Evolutionary conservation across 2,113 vertebrate species (phyloP).

Genomic region (Lutjanus erythropterus): DNA sequence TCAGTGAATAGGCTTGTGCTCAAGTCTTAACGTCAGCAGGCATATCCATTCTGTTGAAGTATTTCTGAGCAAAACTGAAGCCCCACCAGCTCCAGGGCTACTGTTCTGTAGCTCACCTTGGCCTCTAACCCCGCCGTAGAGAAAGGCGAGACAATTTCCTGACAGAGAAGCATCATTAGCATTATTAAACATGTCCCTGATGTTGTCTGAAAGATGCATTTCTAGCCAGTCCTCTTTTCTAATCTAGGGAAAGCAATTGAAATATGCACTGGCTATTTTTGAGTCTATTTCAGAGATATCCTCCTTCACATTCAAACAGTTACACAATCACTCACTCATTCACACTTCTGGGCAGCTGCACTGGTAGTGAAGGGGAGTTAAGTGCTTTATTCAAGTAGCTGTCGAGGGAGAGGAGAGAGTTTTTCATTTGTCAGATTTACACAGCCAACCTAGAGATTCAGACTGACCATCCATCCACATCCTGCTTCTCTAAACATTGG

Average conservation of each 20-base stretch:
- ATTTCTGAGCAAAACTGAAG: constrained; percentile 12
- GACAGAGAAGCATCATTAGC: not conserved
- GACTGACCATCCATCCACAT: constrained; percentile 24
- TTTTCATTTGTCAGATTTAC: constrained; percentile 27
- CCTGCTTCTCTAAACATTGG: not conserved
- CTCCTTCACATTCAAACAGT: constrained; percentile 43
- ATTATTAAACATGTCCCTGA: not conserved
- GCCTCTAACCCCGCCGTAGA: not conserved
- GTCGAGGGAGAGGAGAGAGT: constrained; percentile 12
- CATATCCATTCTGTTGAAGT: not conserved
- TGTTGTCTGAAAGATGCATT: not conserved
- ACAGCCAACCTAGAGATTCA: constrained; percentile 12
- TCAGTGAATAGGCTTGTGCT: not conserved
- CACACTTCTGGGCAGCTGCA: constrained; percentile 29
- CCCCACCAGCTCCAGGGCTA: not conserved
- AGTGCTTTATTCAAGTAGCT: constrained; percentile 43
- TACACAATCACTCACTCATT: constrained; percentile 57
- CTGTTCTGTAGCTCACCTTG: constrained; percentile 4
- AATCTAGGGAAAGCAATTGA: not conserved
- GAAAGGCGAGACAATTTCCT: not conserved
- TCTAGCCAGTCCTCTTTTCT: not conserved
- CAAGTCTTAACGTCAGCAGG: not conserved
- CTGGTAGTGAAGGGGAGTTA: constrained; percentile 32
- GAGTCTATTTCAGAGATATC: constrained; percentile 17
- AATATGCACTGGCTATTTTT: not conserved